Conservation (phyloP, 2,797 vertebrate species). For the Toxotes lorentzi region DNA sequence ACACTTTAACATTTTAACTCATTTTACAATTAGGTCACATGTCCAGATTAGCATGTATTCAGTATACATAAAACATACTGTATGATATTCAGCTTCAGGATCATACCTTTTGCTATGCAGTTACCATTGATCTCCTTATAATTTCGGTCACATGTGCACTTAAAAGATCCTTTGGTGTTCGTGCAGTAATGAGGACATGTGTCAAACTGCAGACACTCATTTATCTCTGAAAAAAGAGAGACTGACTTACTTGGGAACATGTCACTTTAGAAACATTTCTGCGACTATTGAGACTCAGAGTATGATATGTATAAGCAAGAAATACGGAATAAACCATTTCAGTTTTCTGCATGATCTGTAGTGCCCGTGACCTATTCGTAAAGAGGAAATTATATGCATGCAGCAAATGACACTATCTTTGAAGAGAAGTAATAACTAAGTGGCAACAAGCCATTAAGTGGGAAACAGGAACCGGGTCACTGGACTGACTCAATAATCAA, state of each 20-base stretch:
- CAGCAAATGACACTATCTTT: slow-evolving; percentile 10
- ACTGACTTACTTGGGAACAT: not conserved
- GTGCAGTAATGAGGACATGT: slow-evolving; percentile 94
- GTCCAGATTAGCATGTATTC: not conserved
- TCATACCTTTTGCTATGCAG: slow-evolving; percentile 94
- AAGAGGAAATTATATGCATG: slow-evolving; percentile 29
- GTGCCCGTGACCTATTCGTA: not conserved
- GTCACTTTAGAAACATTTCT: not conserved
- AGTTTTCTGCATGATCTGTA: slow-evolving; percentile 5
- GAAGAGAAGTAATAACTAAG: slow-evolving; percentile 12
- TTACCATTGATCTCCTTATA: slow-evolving; percentile 92
- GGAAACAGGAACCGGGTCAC: not conserved
- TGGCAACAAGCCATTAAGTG: slow-evolving; percentile 26
- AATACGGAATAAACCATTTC: not conserved
- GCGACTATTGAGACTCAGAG: not conserved
- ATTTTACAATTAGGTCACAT: slow-evolving; percentile 7
- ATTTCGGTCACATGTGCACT: slow-evolving; percentile 94
- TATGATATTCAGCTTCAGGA: slow-evolving; percentile 29
- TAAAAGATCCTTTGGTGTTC: slow-evolving; percentile 96
- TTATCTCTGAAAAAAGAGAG: slow-evolving; percentile 87
- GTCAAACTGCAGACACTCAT: slow-evolving; percentile 96
- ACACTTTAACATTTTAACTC: slow-evolving; percentile 1
- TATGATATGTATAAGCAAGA: not conserved
- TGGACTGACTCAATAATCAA: slow-evolving; percentile 31
- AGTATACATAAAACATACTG: not conserved